These are phyloP conservation scores for Crotalus horridus DNA, from an alignment of 2,113 vertebrate genomes.

Conservation along the genomic window DNA sequence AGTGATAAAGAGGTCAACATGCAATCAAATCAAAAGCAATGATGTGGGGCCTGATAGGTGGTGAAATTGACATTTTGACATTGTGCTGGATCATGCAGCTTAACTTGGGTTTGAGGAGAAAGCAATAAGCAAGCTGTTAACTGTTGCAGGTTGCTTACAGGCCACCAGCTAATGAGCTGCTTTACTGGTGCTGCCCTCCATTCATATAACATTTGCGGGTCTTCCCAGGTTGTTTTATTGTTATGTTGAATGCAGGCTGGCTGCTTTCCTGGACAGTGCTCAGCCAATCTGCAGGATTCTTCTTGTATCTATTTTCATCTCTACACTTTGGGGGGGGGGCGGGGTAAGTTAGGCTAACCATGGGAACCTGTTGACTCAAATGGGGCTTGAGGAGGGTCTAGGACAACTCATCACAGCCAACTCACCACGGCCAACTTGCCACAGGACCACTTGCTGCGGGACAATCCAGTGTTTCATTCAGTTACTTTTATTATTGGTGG, in stretches of 20 bases:
- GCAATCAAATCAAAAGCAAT: conserved; percentile 19
- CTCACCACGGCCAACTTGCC: no score
- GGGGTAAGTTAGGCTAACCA: neutral
- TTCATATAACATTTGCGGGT: neutral
- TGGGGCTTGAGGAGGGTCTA: neutral
- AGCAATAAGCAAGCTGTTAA: conserved; percentile 7
- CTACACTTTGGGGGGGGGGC: neutral
- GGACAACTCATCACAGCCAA: neutral
- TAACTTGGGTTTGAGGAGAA: neutral
- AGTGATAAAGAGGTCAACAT: conserved; percentile 26
- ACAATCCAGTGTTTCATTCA: no score
- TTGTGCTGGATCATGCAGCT: neutral
- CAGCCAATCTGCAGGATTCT: neutral
- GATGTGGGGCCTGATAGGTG: neutral
- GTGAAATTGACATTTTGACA: conserved; percentile 28
- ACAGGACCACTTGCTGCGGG: neutral
- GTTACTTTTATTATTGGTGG: no score
- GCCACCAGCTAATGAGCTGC: neutral
- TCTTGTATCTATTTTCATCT: neutral
- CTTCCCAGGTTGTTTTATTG: no score
- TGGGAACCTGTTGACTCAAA: neutral
- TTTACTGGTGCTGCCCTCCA: neutral
- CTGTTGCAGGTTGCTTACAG: neutral
- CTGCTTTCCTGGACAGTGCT: neutral
- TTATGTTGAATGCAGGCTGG: neutral